Percentiles rank a stretch among this genome's conserved stretches.
Evolutionary conservation across 1,140 invertebrate species (phyloP).

Genomic region (Drosophila sp.): DNA sequence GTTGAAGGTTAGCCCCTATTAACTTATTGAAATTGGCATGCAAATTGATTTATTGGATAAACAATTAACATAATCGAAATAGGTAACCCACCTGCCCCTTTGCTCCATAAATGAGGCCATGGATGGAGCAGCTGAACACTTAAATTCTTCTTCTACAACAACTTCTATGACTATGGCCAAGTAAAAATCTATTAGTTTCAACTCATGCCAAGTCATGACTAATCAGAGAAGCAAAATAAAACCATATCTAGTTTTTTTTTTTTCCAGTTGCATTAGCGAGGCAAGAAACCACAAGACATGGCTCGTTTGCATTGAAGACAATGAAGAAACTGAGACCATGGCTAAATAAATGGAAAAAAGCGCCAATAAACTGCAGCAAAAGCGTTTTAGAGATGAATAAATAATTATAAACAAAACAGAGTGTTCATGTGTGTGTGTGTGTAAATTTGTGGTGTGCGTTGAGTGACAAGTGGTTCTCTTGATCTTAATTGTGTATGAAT

Average conservation of each 20-base stretch:
- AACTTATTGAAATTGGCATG: conserved; percentile 54
- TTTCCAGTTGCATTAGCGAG: conserved; percentile 44
- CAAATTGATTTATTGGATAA: conserved; percentile 59
- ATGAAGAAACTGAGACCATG: conserved; percentile 35
- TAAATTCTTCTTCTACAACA: conserved; percentile 7
- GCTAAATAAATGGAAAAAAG: conserved; percentile 33
- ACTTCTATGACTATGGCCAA: conserved; percentile 1
- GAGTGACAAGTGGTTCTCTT: conserved; percentile 11
- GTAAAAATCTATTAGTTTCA: conserved; percentile 15
- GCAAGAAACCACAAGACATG: conserved; percentile 17
- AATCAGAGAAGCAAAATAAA: conserved; percentile 25
- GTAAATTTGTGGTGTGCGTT: background rate
- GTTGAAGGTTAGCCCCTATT: conserved; percentile 48
- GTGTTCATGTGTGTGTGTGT: background rate
- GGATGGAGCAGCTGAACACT: conserved; percentile 10
- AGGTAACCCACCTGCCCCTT: conserved; percentile 17
- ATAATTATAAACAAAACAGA: conserved; percentile 20
- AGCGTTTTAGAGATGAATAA: conserved; percentile 23
- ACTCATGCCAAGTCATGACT: conserved; percentile 39
- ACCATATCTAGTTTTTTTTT: conserved; percentile 46
- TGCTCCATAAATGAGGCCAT: conserved; percentile 41
- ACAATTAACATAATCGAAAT: conserved; percentile 24
- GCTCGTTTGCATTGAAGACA: conserved; percentile 59
- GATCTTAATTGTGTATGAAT: conserved; percentile 7
- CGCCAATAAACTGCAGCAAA: conserved; percentile 55